Evolutionary conservation across 2,113 vertebrate genomes (phyloP), one percentile per base, ranked within the genome.

Genomic region (Neodontobutis hainanensis): DNA sequence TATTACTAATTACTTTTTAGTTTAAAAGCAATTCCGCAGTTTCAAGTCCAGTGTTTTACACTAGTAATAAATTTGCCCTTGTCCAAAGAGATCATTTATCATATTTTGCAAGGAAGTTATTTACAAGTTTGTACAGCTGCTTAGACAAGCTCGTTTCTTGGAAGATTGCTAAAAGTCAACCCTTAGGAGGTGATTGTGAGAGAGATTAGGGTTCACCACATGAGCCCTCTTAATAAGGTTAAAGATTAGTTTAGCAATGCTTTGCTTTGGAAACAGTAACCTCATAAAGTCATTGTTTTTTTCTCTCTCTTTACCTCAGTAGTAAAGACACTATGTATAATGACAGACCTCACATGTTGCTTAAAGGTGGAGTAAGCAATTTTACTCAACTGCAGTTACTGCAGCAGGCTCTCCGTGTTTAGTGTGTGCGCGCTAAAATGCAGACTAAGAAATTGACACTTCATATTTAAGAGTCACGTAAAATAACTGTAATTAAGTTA

Each of bases 221-320:
- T 65, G 47, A 75, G 44, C 36, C 59, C 2, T n/a, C 50, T 27
- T 73, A 70, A 65, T 45, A 43, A 61, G 34, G 48, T 61, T 42
- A 71, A 42, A 63, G 34, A 70, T 75, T 9, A 16, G 4, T 42
- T 15, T 35, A 38, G 55, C 15, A 7, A 58, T 19, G 50, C 44
- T 45, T 66, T 61, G 64, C 60, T 74, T 61, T 45, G 43, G 52
- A 65, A 72, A 66, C n/a, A 4, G 0, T 7, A 43, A 32, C 44
- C 32, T 43, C 47, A 64, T 42, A 59, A 40, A 46, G 65, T 27
- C 15, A 60, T 53, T 58, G 56, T 44, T 57, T 65, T 35, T 50
- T 42, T 53, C 19, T 27, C 19, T 67, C 65, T 55, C 52, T 38
- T 55, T 35, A 47, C 15, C 9, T 4, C 15, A 50, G 12, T 66